These are phyloP conservation scores for Arrhamphus sclerolepis DNA, from an alignment of 2,797 vertebrate genomes.

Conservation along the genomic window DNA sequence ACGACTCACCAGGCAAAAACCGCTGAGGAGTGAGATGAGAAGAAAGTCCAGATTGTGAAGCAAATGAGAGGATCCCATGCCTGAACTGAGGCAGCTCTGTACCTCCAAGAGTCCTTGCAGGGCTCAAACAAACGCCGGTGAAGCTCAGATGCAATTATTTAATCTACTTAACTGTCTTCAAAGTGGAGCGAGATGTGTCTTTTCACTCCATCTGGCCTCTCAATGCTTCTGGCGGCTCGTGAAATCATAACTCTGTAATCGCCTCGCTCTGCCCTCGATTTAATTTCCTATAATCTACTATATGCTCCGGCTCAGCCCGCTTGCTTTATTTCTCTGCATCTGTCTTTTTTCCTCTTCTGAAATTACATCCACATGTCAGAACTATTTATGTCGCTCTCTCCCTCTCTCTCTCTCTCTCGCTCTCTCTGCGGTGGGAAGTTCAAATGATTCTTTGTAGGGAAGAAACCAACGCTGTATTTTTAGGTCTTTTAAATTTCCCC, in stretches of 20 bases:
- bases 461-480: conserved; percentile 85
- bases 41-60: conserved; percentile 86
- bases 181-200: conserved; percentile 53
- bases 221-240: conserved; percentile 61
- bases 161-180: conserved; percentile 70
- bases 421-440: conserved; percentile 86
- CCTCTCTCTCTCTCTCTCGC: conserved; percentile 77
- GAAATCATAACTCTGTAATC: conserved; percentile 79
- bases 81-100: conserved; percentile 69
- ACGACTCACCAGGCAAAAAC: conserved; percentile 89
- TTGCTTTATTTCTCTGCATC: conserved; percentile 73
- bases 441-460: conserved; percentile 87
- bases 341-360: conserved; percentile 76
- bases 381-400: conserved; percentile 85
- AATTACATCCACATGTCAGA: conserved; percentile 90
- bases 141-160: conserved; percentile 60
- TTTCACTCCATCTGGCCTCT: conserved; percentile 73
- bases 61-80: conserved; percentile 89
- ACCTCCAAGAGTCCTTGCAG: conserved; percentile 53
- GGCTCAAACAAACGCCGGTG: conserved; percentile 58
- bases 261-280: conserved; percentile 62
- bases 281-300: conserved; percentile 75
- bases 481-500: conserved; percentile 82
- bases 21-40: conserved; percentile 87
- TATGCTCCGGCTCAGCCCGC: conserved; percentile 54